Conservation (phyloP, 1,140 invertebrate species). For the Listronotus oregonensis region DNA sequence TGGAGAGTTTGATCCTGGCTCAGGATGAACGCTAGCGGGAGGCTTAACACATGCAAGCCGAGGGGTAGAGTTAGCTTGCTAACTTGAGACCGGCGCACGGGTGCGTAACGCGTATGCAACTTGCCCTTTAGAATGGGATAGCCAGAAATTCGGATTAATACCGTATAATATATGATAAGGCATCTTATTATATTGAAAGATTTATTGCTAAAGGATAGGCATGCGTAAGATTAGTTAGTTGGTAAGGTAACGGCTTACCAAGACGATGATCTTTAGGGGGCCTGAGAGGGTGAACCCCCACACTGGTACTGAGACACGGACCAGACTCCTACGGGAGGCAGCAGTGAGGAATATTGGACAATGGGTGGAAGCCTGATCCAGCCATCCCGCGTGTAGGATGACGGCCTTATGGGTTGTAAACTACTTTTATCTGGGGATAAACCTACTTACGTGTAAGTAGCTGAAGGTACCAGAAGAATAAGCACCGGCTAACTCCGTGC, state of each 20-base stretch:
- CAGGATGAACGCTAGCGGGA: no score
- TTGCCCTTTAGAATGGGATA: no score
- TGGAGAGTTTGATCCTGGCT: no score
- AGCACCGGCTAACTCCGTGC: conserved; percentile 11
- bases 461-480: background rate
- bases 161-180: no score
- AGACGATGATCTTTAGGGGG: conserved; percentile 1
- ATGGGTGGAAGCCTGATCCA: conserved; percentile 1
- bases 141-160: no score
- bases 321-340: conserved; percentile 7
- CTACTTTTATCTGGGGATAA: background rate
- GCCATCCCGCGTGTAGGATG: background rate
- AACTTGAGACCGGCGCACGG: no score
- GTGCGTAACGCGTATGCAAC: no score
- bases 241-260: conserved; percentile 1
- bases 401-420: conserved; percentile 3
- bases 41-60: no score
- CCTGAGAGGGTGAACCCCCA: conserved; percentile 4
- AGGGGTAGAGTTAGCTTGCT: no score
- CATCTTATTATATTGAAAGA: no score
- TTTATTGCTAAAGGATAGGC: background rate
- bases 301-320: conserved; percentile 8
- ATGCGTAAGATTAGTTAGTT: background rate
- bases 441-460: background rate
- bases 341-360: conserved; percentile 6